Base-by-base conservation (phyloP, 1,140 invertebrate species). In the Listronotus oregonensis region DNA sequence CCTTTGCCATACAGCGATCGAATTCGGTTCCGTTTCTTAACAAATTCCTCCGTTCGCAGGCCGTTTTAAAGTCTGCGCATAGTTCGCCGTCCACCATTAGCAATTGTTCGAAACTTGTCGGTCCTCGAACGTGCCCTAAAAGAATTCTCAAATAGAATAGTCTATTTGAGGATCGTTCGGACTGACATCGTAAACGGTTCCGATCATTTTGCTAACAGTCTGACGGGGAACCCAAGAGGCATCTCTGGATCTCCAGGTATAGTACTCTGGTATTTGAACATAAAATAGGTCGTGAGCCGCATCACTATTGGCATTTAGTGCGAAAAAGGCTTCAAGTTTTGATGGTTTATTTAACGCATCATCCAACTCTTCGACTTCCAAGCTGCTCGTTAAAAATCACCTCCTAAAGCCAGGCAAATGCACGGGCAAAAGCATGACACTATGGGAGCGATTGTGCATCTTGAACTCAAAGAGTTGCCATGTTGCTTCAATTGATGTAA, bases 371-470 rank as follows among this genome's bases (percentile, higher is more conserved):
- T 27, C 21, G 21, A 27, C 5, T 27, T 27, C n/a, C 21, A 27
- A 27, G 5, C 5, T 27, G 21, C 21, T 27, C 21, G 21, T 27
- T 27, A 27, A 1, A 27, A 27, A 27, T 27, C 5, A 27, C n/a
- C n/a, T n/a, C n/a, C n/a, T 49, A 14, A 31, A 27, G 5, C 11
- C 32, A 0, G 54, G 15, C 10, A 68, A 42, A 46, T 68, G 67
- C 11, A 68, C 40, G 6, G 62, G 62, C 15, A 65, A 54, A 12
- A 15, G 14, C 10, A 55, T 32, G 12, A 68, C 56, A 7, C 62
- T 39, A 51, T 68, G 62, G 3, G 62, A 59, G 9, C 49, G n/a
- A 55, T 59, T 54, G n/a, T 55, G 31, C 17, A 65, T 47, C 14
- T 9, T 7, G 51, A 51, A 66, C 32, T 15, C 50, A 8, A 69